Conservation (phyloP, 2,797 vertebrate genomes). For the Peromyscus melanophrys region DNA sequence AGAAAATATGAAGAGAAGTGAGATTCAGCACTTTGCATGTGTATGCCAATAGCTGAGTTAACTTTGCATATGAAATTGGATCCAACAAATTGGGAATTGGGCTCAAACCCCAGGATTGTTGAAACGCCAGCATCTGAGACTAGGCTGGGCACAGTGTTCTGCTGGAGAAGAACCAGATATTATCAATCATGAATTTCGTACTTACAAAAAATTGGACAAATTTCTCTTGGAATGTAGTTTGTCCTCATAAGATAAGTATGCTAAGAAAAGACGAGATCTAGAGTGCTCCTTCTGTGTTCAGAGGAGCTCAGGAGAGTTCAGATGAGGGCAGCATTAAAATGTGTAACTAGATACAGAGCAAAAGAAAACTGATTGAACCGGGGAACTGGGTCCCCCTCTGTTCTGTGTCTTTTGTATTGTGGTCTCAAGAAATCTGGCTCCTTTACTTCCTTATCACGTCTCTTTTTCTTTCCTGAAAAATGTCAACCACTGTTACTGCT, state of each 20-base stretch:
- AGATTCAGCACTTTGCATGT: neutral
- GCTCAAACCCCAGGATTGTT: neutral
- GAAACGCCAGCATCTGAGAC: neutral
- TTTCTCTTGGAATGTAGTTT: slow-evolving; percentile 1
- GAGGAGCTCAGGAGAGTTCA: slow-evolving; percentile 54
- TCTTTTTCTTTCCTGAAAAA: neutral
- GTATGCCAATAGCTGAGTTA: slow-evolving; percentile 53
- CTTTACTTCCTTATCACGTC: neutral
- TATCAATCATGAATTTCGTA: slow-evolving; percentile 16
- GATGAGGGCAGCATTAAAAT: slow-evolving; percentile 51
- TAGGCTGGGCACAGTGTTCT: neutral
- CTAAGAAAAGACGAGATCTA: neutral
- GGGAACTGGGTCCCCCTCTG: neutral
- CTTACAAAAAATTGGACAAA: slow-evolving; percentile 46
- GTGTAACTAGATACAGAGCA: slow-evolving; percentile 35
- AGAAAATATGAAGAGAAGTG: slow-evolving; percentile 46
- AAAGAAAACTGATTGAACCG: neutral
- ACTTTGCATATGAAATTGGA: slow-evolving; percentile 34
- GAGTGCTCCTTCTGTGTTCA: slow-evolving; percentile 5
- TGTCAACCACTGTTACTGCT: neutral
- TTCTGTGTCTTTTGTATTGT: neutral
- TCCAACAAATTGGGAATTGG: slow-evolving; percentile 44
- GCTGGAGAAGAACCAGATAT: neutral
- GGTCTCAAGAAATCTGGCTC: neutral
- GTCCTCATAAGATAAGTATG: slow-evolving; percentile 11